phyloP scores from a whole-genome alignment of 64 coral and sea anemone genomes.

The Porites lutea region DNA sequence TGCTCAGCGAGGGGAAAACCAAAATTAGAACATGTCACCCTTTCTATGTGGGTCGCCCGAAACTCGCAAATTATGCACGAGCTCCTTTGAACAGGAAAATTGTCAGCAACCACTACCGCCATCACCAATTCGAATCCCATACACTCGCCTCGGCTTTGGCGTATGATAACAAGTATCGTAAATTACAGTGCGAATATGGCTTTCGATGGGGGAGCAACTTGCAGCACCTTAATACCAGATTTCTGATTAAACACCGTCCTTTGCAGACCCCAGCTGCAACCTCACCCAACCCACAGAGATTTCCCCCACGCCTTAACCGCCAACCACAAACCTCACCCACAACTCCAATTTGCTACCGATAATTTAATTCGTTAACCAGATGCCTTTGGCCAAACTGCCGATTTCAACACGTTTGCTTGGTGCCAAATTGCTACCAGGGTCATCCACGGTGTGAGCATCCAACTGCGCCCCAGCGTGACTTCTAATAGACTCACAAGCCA shows the following conservation, averaged over 20 bases:
- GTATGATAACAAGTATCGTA: no score
- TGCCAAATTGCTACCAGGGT: neutral
- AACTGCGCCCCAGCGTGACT: neutral
- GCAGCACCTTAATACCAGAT: no score
- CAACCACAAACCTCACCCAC: no score
- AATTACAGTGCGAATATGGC: no score
- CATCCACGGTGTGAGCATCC: neutral
- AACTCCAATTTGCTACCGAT: no score
- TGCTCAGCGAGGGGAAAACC: neutral
- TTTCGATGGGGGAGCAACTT: no score
- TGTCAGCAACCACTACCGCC: conserved; percentile 13
- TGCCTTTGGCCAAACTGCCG: neutral
- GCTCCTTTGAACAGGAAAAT: neutral
- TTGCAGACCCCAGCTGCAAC: no score
- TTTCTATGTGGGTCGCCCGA: conserved; percentile 11
- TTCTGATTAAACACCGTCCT: no score
- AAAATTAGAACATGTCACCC: neutral
- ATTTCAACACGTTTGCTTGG: neutral
- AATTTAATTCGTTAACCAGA: neutral
- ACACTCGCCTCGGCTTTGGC: neutral
- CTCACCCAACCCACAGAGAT: no score
- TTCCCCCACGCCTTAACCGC: no score
- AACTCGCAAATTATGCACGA: conserved; percentile 8
- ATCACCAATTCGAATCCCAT: neutral
- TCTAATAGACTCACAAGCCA: neutral